Base-by-base conservation (phyloP, 92 coral and sea anemone species). In the Palythoa grandis region DNA sequence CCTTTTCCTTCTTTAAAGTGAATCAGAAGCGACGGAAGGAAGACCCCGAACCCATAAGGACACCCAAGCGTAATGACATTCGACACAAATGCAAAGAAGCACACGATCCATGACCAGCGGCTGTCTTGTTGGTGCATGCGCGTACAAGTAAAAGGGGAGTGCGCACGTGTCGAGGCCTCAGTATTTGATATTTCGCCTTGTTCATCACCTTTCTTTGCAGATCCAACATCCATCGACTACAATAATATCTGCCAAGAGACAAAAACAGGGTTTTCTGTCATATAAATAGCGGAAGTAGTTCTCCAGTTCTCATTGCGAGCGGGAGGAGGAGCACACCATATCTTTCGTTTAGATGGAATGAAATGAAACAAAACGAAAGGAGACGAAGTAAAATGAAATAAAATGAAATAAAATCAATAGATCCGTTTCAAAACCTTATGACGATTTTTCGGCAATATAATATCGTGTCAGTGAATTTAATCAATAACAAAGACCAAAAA, bases 71-170 rank as follows among this genome's bases (percentile, higher is more conserved):
- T 19, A 47, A 78, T 61, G 11, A 78, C 39, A 58, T 11, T 61
- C 22, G 83, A 78, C 4, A 60, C 25, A 78, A 78, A 61, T 2
- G 83, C 56, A 12, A 72, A 39, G 0, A 78, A 48, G 35, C 83
- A 78, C 35, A 78, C 83, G 15, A 78, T 43, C 83, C 83, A 78
- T 14, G 83, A 78, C 83, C 83, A 60, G 71, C 58, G 17, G 83
- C 83, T 78, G 56, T 78, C 83, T 52, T 78, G 83, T 61, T 57
- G 83, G 72, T 39, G 83, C 72, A 60, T n/a, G 56, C 72, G 83
- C 52, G 38, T 17, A 16, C 15, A 3, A 16, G 77, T 17, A 43
- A 58, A 19, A 29, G 77, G 10, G 47, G 75, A 43, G 14, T 67
- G 72, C 40, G 75, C 11, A 38, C 15, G 47, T 10, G 7, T 29